Base-by-base conservation (phyloP, 2,113 vertebrate species). In the Zosterops lateralis region DNA sequence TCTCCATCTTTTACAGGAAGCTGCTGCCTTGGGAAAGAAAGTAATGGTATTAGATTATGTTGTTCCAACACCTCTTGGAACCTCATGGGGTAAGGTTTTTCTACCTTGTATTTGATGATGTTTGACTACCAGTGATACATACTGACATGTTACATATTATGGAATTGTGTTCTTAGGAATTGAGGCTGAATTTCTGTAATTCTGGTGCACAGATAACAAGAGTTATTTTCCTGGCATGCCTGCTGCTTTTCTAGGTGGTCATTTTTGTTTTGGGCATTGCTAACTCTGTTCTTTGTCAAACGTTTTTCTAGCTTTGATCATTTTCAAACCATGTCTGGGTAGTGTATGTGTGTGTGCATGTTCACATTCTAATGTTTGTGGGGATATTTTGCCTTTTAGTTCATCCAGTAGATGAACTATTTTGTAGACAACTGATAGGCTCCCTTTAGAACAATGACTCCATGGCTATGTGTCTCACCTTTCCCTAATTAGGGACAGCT, bases 11-110 rank as follows among this genome's bases (percentile, higher is more conserved):
- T 51, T 53, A 53, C 79, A 99, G 99, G 99, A 99, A 98, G 98
- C 99, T n/a, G 98, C 99, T 50, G 3, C 38, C 3, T 94, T 99
- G 83, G 99, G 99, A 28, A 99, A 98, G 97, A 99, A 98, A 73
- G 99, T 99, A 31, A 98, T 99, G 98, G 99, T 99, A 7, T 95
- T 99, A 56, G 99, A 99, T 97, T 99, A 98, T 17, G 99, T 99
- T 88, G 98, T 98, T 32, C 99, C 99, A 3, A 99, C 99, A 0
- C 99, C 99, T n/a, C 97, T 97, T 13, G 99, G 99, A 93, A 98
- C 99, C 14, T 93, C 98, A 22, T 99, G 99, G 99, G 99, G 99
- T 99, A 97, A 97, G 97, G 17, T 29, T 15, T 66, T 48, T 9
- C 71, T 60, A 20, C 22, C 50, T 67, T 92, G 9, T 36, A 12